Evolutionary conservation across 2,113 vertebrate genomes (phyloP).

Genomic region (Onychorhynchus coronatus): DNA sequence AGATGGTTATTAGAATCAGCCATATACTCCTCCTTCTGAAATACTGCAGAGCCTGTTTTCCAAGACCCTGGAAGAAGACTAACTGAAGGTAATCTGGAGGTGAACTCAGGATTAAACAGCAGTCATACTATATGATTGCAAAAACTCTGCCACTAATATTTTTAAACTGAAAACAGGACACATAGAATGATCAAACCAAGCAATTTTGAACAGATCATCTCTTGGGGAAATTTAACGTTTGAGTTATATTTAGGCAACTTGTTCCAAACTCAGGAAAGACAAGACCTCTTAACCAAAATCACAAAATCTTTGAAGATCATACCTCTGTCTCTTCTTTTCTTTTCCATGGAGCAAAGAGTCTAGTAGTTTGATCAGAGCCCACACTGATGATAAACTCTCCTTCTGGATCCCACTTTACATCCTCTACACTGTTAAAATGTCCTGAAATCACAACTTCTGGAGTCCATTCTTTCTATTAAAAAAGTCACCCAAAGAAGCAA

Average conservation of each 20-base stretch:
- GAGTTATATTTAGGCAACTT: not conserved
- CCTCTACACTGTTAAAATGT: slow-evolving; percentile 90
- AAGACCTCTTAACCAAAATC: not conserved
- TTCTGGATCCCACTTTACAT: slow-evolving; percentile 92
- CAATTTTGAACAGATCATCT: not conserved
- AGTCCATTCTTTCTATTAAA: slow-evolving; percentile 83
- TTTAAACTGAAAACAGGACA: not conserved
- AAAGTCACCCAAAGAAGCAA: not conserved
- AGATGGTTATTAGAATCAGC: not conserved
- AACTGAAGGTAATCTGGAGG: not conserved
- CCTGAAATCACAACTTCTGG: slow-evolving; percentile 91
- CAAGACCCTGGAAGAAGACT: not conserved
- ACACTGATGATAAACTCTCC: slow-evolving; percentile 93
- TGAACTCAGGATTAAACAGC: not conserved
- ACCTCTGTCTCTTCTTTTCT: slow-evolving; percentile 78
- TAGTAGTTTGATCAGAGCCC: slow-evolving; percentile 92
- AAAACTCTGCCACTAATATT: not conserved
- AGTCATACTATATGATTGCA: not conserved
- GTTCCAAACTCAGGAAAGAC: not conserved
- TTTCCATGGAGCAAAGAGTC: slow-evolving; percentile 91
- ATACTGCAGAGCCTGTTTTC: not conserved
- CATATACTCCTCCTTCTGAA: not conserved
- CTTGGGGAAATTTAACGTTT: not conserved
- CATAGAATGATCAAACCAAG: not conserved
- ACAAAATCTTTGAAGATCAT: not conserved